Conservation (phyloP, 1,140 invertebrate genomes). For the Heterodera schachtii region DNA sequence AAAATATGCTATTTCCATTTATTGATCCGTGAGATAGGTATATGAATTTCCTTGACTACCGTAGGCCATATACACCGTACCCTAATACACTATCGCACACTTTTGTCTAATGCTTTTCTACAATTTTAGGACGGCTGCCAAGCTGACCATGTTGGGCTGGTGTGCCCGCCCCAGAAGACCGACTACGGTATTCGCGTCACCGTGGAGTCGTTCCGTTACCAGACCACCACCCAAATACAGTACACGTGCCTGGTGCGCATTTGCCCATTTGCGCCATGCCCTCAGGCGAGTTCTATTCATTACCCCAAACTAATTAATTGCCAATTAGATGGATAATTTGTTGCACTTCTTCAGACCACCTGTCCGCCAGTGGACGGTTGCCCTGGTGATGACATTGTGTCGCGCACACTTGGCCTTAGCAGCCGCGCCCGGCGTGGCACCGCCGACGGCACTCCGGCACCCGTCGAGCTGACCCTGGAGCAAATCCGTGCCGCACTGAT, state of each 20-base stretch:
- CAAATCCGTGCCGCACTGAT: slow-evolving; percentile 58
- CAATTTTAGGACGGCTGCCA: slow-evolving; percentile 56
- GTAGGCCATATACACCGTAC: no score
- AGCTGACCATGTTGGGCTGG: slow-evolving; percentile 62
- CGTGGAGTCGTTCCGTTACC: slow-evolving; percentile 64
- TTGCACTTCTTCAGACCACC: slow-evolving; percentile 39
- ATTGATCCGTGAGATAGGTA: no score
- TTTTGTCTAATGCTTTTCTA: no score
- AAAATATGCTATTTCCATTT: no score
- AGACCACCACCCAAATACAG: slow-evolving; percentile 64
- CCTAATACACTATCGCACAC: no score
- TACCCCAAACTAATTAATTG: not conserved
- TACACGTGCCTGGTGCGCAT: slow-evolving; percentile 64
- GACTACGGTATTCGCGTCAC: slow-evolving; percentile 63
- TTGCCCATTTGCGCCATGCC: slow-evolving; percentile 62
- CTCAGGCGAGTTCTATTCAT: slow-evolving; percentile 39
- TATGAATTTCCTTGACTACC: no score
- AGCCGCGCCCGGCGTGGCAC: not conserved
- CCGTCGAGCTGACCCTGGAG: slow-evolving; percentile 45
- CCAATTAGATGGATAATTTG: no score
- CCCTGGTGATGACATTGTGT: slow-evolving; percentile 50
- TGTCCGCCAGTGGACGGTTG: slow-evolving; percentile 55
- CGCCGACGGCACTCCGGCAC: not conserved
- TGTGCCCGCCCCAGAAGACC: slow-evolving; percentile 61
- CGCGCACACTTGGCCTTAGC: slow-evolving; percentile 31